phyloP scores from a whole-genome alignment of 1,140 invertebrate species.

The Drosophila pallidifrons region DNA sequence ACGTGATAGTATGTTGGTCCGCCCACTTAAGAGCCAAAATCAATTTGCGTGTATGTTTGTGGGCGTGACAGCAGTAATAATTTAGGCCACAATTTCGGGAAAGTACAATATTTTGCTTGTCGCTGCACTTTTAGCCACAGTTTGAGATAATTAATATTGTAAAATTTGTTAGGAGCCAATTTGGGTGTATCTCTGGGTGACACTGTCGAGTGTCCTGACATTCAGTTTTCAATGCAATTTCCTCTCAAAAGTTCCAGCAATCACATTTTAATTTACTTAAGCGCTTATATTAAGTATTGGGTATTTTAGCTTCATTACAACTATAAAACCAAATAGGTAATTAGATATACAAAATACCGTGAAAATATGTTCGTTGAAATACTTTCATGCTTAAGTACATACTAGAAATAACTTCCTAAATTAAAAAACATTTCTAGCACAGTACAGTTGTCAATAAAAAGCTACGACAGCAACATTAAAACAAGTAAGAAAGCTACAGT shows the following conservation, averaged over 20 bases:
- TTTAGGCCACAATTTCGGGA: constrained; percentile 21
- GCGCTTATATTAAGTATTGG: neutral
- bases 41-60: constrained; percentile 55
- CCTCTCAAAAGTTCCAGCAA: neutral
- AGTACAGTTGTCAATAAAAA: neutral
- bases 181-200: neutral
- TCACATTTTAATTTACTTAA: neutral
- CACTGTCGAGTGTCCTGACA: neutral
- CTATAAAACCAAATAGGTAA: no score
- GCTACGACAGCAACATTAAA: constrained; percentile 1
- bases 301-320: no score
- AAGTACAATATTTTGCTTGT: constrained; percentile 60
- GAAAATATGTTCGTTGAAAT: no score
- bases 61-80: constrained; percentile 58
- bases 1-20: constrained; percentile 25
- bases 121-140: constrained; percentile 40
- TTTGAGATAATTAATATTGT: constrained; percentile 59
- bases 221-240: constrained; percentile 12
- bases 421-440: no score
- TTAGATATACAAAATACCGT: no score
- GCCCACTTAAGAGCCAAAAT: constrained; percentile 46
- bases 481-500: no score
- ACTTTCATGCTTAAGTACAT: no score
- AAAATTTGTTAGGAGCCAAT: constrained; percentile 27
- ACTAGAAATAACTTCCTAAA: no score